Base-by-base conservation (phyloP, 2,797 vertebrate species). In the Picus viridis region DNA sequence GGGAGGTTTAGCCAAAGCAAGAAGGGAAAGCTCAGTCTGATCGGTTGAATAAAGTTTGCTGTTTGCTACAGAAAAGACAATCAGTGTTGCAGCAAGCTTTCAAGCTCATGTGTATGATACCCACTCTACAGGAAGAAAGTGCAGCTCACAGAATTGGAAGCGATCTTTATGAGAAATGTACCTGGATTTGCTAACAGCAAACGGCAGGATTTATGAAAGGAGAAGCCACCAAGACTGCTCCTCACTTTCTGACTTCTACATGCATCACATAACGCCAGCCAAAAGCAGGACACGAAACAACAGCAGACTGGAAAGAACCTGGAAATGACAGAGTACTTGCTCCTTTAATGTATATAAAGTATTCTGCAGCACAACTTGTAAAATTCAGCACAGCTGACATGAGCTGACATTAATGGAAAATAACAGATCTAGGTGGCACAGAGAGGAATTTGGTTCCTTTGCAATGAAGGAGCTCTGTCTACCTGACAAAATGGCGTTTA, bases 31-130 rank as follows among this genome's bases (percentile, higher is more conserved):
- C 47, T 79, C 76, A 63, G 51, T 57, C 93, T 83, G 89, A 91
- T 83, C 88, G 83, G 58, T 20, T 91, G 89, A 96, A 57, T 39
- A 76, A 96, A 95, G 85, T 95, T 92, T 93, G 43, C 54, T 74
- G n/a, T 72, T 91, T 88, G 43, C 34, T 36, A 32, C 24, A 32
- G 70, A 41, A 83, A 88, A 93, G 49, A 49, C 36, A 61, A 51
- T 20, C 53, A 20, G 29, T 16, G 53, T 47, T 76, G 63, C 70
- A 76, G 67, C 16, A 75, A 77, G 43, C 70, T 92, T 77, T 80
- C 36, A 56, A 67, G 57, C 22, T 62, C 26, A 13, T 1, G 0
- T 13, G 18, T 58, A 30, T 9, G 49, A 83, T 70, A 81, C 9
- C 16, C 18, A 36, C 54, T 68, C 19, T 11, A 9, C 2, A 71